Evolutionary conservation across 2,888 invertebrate genomes (phyloP), one percentile per base, ranked within the genome.

Genomic region (Andricus curvator): DNA sequence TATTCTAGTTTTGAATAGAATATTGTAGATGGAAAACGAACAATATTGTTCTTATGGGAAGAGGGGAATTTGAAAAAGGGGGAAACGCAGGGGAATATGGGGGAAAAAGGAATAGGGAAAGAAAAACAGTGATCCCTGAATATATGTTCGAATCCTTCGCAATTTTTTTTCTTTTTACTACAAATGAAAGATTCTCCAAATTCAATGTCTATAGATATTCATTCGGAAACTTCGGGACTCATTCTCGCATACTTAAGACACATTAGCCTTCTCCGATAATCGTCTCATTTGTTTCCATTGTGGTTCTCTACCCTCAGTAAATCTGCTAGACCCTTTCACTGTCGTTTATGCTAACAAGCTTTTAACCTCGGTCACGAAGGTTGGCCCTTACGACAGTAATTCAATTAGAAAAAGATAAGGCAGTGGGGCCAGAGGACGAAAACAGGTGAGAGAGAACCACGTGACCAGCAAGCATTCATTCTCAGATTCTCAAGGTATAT

Each of bases 271-370:
- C n/a, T 37, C 13, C n/a, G n/a, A 67, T 67, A 41, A 41, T 33
- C 29, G 17, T 66, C 20, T 66, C n/a, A 20, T n/a, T 17, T 67
- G 66, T 41, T 66, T 37, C 66, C n/a, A 33, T 67, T 41, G 37
- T 41, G 37, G 62, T 15, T 62, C 25, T 25, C 25, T 25, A 15
- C 41, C 41, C 20, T 67, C 37, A n/a, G 37, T 67, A 37, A 67
- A 37, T 60, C 33, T 51, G 41, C 25, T 13, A 76, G 20, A 17
- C 33, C 37, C 76, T 62, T 41, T 64, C 64, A 60, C 37, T 41
- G 13, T 25, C 78, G 51, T 65, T 78, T 65, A 78, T 66, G 65
- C 78, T 65, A 78, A 78, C 78, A 65, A 78, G 78, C 48, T 65
- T 78, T 78, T 78, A 78, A 66, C 78, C 65, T 65, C n/a, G 78